phyloP scores from a whole-genome alignment of 2,888 invertebrate genomes.

The Chydorus sphaericus region DNA sequence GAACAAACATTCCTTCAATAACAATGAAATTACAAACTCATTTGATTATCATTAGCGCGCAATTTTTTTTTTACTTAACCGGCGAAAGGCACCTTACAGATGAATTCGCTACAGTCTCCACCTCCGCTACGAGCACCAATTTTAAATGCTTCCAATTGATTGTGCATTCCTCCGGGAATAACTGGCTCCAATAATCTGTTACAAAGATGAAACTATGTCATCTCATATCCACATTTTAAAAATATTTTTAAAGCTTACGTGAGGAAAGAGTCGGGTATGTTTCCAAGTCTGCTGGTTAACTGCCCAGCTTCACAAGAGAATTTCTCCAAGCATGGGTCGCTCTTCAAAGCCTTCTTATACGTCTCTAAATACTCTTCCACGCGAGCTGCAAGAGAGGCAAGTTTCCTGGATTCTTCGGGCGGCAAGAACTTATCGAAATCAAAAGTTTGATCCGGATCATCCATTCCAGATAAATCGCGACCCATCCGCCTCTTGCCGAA shows the following conservation, averaged over 20 bases:
- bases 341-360: constrained; percentile 11
- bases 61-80: neutral
- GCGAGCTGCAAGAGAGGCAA: neutral
- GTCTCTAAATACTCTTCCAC: constrained; percentile 11
- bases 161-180: constrained; percentile 9
- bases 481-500: neutral
- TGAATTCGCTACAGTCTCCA: constrained; percentile 5
- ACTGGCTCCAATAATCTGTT: constrained; percentile 10
- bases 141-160: constrained; percentile 12
- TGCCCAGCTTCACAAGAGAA: constrained; percentile 15
- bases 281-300: constrained; percentile 10
- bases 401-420: neutral
- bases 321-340: constrained; percentile 11
- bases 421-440: neutral
- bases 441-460: neutral
- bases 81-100: constrained; percentile 6
- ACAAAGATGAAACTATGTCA: neutral
- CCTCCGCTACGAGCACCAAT: constrained; percentile 1
- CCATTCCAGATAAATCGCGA: constrained; percentile 1
- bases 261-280: constrained; percentile 5
- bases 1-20: too few species aligned
- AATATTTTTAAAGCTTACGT: constrained; percentile 6
- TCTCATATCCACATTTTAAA: neutral
- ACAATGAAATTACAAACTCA: too few species aligned
- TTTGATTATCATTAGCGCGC: too few species aligned